phyloP scores from a whole-genome alignment of 2,113 vertebrate genomes.

The Eclectus roratus region DNA sequence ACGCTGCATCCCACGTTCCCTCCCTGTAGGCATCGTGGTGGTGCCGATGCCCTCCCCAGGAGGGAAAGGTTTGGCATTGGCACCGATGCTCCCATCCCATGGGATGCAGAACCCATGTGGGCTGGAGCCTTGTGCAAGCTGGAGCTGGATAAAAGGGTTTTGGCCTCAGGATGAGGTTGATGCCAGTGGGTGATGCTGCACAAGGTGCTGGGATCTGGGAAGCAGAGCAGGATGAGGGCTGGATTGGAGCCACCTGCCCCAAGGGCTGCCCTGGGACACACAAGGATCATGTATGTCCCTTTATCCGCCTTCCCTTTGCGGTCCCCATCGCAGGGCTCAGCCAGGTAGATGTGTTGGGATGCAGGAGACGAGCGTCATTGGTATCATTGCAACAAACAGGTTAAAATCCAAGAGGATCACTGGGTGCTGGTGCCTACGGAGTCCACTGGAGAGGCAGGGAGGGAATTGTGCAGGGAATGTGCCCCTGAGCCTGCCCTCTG shows the following conservation, averaged over 20 bases:
- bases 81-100: fast-evolving
- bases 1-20: not conserved
- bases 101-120: fast-evolving
- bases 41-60: fast-evolving
- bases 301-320: not conserved
- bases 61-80: not conserved
- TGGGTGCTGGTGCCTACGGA: not conserved
- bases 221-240: not conserved
- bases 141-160: not conserved
- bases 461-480: not conserved
- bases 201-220: not conserved
- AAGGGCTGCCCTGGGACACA: not conserved
- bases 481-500: not conserved
- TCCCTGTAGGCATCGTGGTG: not conserved
- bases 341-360: not conserved
- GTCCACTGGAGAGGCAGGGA: not conserved
- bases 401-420: not conserved
- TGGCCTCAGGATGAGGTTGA: not conserved
- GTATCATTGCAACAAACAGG: not conserved
- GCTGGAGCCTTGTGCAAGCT: fast-evolving
- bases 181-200: not conserved
- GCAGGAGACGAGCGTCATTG: not conserved
- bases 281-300: not conserved
- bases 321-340: not conserved
- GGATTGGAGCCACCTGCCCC: not conserved